phyloP scores from a whole-genome alignment of 2,113 vertebrate species.

The Sisor rabdophorus region DNA sequence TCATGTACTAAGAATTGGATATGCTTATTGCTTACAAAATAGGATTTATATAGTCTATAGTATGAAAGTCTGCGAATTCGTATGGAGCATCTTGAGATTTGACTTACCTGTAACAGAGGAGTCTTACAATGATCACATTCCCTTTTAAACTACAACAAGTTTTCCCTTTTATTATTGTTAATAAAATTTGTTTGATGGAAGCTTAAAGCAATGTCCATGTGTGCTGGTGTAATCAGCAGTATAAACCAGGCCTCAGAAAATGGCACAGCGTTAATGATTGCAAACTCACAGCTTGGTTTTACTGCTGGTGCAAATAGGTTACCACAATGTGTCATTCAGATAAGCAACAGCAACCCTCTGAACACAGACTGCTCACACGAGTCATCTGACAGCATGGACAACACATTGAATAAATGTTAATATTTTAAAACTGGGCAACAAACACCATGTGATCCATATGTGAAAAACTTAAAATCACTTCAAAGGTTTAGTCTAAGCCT shows the following conservation, averaged over 20 bases:
- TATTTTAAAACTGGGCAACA: background rate
- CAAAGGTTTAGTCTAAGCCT: background rate
- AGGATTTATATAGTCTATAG: too few species aligned
- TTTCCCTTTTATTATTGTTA: too few species aligned
- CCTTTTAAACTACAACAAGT: too few species aligned
- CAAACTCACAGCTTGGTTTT: background rate
- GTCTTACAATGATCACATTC: too few species aligned
- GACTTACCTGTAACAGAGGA: too few species aligned
- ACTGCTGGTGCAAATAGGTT: background rate
- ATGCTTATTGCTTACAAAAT: too few species aligned
- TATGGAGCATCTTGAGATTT: too few species aligned
- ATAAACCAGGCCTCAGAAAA: background rate
- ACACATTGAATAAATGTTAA: background rate
- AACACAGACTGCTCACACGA: background rate
- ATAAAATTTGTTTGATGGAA: too few species aligned
- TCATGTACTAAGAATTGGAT: too few species aligned
- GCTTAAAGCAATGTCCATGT: background rate
- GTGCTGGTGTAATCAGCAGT: background rate
- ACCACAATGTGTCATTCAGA: background rate
- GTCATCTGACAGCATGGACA: background rate
- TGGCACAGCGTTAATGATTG: background rate
- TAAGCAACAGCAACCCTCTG: background rate
- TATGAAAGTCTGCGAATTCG: too few species aligned
- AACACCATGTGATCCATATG: conserved; percentile 2
- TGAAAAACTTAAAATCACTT: background rate